These are phyloP conservation scores for Thaumatotibia leucotreta DNA, from an alignment of 1,140 invertebrate species.

Conservation along the genomic window DNA sequence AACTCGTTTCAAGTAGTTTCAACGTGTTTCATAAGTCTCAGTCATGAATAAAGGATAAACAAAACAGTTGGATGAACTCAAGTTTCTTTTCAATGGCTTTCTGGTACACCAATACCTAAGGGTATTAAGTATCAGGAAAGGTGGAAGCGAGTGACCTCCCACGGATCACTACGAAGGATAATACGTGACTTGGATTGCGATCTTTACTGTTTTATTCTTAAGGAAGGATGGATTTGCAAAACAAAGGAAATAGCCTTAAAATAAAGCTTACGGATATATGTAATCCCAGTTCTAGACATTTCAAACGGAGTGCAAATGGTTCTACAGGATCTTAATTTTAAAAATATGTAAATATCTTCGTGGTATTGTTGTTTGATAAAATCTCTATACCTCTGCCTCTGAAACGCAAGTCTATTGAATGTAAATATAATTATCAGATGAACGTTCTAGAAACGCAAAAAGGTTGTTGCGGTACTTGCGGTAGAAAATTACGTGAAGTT, in stretches of 20 bases:
- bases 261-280: not conserved
- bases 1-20: not conserved
- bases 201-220: conserved; percentile 1
- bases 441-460: not conserved
- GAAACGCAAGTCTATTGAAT: not conserved
- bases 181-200: not conserved
- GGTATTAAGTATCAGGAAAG: conserved; percentile 8
- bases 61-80: not conserved
- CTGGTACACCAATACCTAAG: not conserved
- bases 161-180: not conserved
- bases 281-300: not conserved
- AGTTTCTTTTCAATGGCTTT: not conserved
- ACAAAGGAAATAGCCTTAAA: not conserved
- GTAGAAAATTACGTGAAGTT: not conserved
- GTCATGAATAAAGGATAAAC: not conserved
- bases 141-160: not conserved
- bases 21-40: not conserved
- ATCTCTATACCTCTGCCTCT: not conserved
- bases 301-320: not conserved
- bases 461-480: not conserved
- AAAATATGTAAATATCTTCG: not conserved
- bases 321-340: not conserved
- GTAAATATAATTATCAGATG: not conserved
- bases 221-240: not conserved
- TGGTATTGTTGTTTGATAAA: not conserved